These are phyloP conservation scores for Ormyrus thymus DNA, from an alignment of 2,888 invertebrate species.

Conservation along the genomic window DNA sequence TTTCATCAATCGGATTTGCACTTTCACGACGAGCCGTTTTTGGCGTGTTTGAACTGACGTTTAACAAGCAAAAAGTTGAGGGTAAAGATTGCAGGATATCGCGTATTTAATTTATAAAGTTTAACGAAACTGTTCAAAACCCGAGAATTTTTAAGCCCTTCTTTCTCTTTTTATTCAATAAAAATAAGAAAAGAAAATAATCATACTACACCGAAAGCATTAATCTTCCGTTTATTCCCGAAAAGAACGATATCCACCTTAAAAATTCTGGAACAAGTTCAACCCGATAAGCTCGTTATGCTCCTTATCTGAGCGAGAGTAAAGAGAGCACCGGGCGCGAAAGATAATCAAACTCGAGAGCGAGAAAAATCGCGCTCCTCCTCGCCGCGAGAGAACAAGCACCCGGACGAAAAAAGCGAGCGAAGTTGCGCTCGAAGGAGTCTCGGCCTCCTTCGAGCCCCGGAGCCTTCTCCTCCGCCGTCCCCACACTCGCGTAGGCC, in stretches of 20 bases:
- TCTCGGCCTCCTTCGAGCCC: not conserved
- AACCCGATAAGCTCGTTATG: constrained; percentile 8
- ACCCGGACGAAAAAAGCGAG: not conserved
- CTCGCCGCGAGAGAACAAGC: not conserved
- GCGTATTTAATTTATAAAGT: too few relatives aligned
- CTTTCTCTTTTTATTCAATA: too few relatives aligned
- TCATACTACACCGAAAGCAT: too few relatives aligned
- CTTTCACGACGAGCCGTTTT: not conserved
- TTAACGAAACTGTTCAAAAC: too few relatives aligned
- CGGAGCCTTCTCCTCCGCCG: not conserved
- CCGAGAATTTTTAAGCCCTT: too few relatives aligned
- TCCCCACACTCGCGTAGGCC: not conserved
- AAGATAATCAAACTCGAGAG: constrained; percentile 35
- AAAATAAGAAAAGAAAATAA: too few relatives aligned
- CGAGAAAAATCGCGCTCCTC: constrained; percentile 40
- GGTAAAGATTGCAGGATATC: too few relatives aligned
- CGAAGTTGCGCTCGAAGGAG: not conserved
- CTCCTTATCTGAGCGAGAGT: constrained; percentile 13
- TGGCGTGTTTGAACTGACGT: not conserved
- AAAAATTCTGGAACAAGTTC: not conserved
- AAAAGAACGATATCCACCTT: not conserved
- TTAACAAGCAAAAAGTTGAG: too few relatives aligned
- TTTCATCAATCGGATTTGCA: constrained; percentile 5
- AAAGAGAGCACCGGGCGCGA: not conserved
- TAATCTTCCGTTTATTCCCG: not conserved